Conservation (phyloP, 2,113 vertebrate species). For the Sterrhoptilus dennistouni region DNA sequence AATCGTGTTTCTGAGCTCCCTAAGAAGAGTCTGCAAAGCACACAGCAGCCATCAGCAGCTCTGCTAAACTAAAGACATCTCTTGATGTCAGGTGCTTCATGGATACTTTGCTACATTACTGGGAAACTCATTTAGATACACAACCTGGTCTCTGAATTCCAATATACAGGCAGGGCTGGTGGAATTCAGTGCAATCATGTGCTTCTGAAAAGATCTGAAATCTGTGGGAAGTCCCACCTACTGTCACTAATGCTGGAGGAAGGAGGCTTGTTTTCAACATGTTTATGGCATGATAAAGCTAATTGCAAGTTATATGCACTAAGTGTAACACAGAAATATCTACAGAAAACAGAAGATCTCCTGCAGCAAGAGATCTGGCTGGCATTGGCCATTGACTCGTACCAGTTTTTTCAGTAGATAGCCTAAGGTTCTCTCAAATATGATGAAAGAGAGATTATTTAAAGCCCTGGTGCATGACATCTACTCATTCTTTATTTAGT, state of each 20-base stretch:
- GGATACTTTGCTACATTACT: neutral
- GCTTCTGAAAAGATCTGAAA: neutral
- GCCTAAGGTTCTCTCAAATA: neutral
- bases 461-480: neutral
- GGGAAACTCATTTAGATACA: neutral
- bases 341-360: neutral
- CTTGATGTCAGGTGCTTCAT: neutral
- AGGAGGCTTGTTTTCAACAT: neutral
- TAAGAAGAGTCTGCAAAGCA: neutral
- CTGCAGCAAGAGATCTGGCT: neutral
- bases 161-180: neutral
- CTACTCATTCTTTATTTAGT: neutral
- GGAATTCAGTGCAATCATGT: fast-evolving
- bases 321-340: neutral
- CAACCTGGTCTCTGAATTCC: neutral
- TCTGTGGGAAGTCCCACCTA: neutral
- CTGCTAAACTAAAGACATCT: neutral
- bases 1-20: neutral
- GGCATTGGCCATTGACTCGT: neutral
- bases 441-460: neutral
- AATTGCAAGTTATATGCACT: neutral
- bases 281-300: neutral
- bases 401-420: neutral
- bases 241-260: neutral
- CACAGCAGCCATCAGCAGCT: neutral